Base-by-base conservation (phyloP, 1,140 invertebrate species). In the Steinernema khuongi region DNA sequence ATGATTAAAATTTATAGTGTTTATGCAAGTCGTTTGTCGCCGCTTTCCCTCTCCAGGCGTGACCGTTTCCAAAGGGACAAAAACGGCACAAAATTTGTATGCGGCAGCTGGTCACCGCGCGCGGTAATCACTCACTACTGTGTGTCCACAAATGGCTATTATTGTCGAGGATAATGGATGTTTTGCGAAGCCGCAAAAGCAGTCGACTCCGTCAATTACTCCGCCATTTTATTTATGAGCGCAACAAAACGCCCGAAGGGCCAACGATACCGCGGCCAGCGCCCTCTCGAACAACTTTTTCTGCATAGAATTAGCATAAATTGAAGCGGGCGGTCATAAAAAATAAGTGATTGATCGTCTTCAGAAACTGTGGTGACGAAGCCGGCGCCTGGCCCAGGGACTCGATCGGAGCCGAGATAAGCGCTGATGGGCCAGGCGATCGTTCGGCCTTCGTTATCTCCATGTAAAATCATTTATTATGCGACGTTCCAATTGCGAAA, bases 381-480 rank as follows among this genome's bases (percentile, higher is more conserved):
- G 11, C 22, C 7, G n/a, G n/a, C n/a, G n/a, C n/a, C n/a, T n/a
- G n/a, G n/a, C n/a, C n/a, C n/a, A n/a, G n/a, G n/a, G n/a, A n/a
- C 36, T 7, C n/a, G 36, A 41, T 41, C n/a, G 7, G 7, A 22
- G 50, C 19, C 7, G 19, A 60, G 50, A 60, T 60, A 60, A 60
- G 50, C 50, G 36, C n/a, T n/a, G n/a, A 41, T 60, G 7, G 50
- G 19, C 50, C 50, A 60, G n/a, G n/a, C 50, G 26, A 60, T 60
- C 50, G 50, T n/a, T 60, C n/a, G n/a, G 50, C 26, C 50, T 60
- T 22, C 22, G 7, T 60, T 60, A 60, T 60, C 50, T 60, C 4
- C 50, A 60, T 60, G 50, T 60, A 60, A 60, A 60, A 60, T 60
- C 50, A 60, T 60, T 60, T 60, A 60, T 60, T 60, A 60, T 60